phyloP scores from a whole-genome alignment of 1,140 invertebrate genomes.

The Anadara kagoshimensis region DNA sequence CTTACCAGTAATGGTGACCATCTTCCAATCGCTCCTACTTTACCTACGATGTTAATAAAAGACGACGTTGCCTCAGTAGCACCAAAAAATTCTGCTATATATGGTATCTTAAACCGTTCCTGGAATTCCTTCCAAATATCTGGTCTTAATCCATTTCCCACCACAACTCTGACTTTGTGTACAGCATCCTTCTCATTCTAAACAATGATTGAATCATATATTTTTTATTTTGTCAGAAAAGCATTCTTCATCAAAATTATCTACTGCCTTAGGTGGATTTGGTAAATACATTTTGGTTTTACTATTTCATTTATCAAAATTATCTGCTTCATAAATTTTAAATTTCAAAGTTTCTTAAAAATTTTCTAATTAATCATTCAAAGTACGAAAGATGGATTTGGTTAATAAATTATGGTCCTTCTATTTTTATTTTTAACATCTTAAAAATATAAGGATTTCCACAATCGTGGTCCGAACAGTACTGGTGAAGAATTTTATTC shows the following conservation, averaged over 20 bases:
- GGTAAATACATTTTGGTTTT: too few relatives aligned
- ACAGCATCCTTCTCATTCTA: slow-evolving; percentile 44
- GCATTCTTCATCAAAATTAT: neutral
- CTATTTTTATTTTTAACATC: too few relatives aligned
- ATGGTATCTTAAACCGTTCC: slow-evolving; percentile 49
- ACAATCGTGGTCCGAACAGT: too few relatives aligned
- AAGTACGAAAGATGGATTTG: too few relatives aligned
- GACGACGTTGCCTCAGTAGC: slow-evolving; percentile 49
- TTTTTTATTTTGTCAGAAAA: too few relatives aligned
- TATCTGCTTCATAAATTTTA: neutral
- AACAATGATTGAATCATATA: slow-evolving; percentile 22
- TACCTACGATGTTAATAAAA: slow-evolving; percentile 44
- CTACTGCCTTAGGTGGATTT: too few relatives aligned
- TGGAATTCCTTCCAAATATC: slow-evolving; percentile 60
- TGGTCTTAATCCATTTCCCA: slow-evolving; percentile 57
- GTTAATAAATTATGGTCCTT: too few relatives aligned
- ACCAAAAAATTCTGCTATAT: slow-evolving; percentile 56
- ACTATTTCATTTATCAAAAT: neutral
- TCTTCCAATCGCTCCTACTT: slow-evolving; percentile 48
- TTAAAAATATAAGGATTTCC: too few relatives aligned
- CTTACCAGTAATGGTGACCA: slow-evolving; percentile 57
- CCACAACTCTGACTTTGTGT: slow-evolving; percentile 47
- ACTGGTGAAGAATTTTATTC: too few relatives aligned
- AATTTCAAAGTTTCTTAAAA: too few relatives aligned
- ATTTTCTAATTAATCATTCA: too few relatives aligned